Evolutionary conservation across 2,797 vertebrate species (phyloP), one percentile per base, ranked within the genome.

Genomic region (Sebastes wilsoni): DNA sequence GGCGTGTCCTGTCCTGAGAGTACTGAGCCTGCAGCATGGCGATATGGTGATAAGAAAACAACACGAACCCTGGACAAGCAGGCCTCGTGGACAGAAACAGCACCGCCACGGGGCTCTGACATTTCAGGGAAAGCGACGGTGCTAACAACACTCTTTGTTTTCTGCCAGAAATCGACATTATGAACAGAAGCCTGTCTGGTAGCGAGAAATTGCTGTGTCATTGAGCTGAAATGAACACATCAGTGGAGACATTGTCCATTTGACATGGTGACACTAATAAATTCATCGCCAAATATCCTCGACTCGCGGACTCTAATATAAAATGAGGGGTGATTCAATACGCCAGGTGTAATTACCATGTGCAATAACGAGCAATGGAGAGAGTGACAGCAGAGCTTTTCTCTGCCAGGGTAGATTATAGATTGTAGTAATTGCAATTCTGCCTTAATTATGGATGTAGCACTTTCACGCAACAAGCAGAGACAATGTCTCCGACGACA

Each of bases 341-440:
- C 56, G 81, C 82, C 89, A 91, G 88, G 89, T 90, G 84, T 86
- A 91, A 94, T 93, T 90, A 92, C 76, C 73, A 84, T 86, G 72
- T 82, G 89, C 86, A 93, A 87, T 91, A 91, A 91, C 54, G 64
- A 79, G 86, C 81, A 71, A 71, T 66, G 74, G 71, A 82, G 68
- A 85, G 82, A 93, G 75, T 77, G 90, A 92, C 75, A 77, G 89
- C 82, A 68, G 85, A 89, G 88, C 81, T 82, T 79, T 79, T 78
- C 80, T 87, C 90, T 86, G 85, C 80, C 78, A 85, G 80, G 85
- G 60, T 34, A 88, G 90, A 93, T 89, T 90, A 92, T 83, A 90
- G 89, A 93, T 92, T 87, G 83, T 80, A 77, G 83, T 86, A 93
- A 91, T 87, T 90, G 86, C 88, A 84, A 83, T 91, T 92, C 82